These are phyloP conservation scores for Nanorana parkeri DNA, from an alignment of 2,113 vertebrate genomes.

Conservation along the genomic window DNA sequence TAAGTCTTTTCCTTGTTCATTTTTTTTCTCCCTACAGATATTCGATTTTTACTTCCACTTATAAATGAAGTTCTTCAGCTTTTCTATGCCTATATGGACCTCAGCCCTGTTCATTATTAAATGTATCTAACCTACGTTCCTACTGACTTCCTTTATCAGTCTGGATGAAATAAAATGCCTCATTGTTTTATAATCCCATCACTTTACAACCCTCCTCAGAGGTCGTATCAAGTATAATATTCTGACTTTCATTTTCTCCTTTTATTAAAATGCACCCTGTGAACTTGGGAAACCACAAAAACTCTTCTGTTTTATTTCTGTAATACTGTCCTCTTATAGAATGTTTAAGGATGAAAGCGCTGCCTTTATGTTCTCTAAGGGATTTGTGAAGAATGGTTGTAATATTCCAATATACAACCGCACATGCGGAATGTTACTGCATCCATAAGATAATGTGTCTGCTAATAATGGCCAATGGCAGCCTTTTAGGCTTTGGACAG, in stretches of 20 bases:
- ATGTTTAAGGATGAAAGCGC: neutral
- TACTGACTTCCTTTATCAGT: no score
- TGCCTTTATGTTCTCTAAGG: neutral
- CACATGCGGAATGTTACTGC: no score
- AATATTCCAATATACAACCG: neutral
- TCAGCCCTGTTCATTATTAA: no score
- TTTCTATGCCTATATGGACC: no score
- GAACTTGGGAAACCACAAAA: slow-evolving; percentile 15
- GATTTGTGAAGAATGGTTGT: neutral
- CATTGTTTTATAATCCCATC: slow-evolving; percentile 3
- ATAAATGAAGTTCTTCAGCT: no score
- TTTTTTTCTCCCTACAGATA: no score
- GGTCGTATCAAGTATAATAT: slow-evolving; percentile 1
- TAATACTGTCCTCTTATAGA: slow-evolving; percentile 1
- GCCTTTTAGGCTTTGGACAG: no score
- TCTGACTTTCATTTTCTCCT: neutral
- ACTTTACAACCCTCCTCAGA: neutral
- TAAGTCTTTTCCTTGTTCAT: no score
- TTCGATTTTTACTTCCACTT: no score
- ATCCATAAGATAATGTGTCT: no score
- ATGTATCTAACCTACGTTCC: no score
- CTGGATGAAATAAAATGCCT: neutral
- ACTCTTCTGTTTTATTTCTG: neutral
- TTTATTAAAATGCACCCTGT: slow-evolving; percentile 35
- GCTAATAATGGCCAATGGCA: no score